phyloP scores from a whole-genome alignment of 2,797 vertebrate species.

The Pangasius krempfi region DNA sequence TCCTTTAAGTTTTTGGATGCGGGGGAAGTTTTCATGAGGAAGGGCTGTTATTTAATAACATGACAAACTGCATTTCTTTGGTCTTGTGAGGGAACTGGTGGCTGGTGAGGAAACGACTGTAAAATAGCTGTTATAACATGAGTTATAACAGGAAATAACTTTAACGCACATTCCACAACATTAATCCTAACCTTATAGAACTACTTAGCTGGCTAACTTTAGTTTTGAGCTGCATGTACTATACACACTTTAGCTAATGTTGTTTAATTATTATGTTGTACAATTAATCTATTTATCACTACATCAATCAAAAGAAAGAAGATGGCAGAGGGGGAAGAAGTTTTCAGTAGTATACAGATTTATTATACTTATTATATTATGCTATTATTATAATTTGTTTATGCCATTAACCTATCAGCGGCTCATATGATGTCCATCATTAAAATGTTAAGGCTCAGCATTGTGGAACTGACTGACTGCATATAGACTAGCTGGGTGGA shows the following conservation, averaged over 20 bases:
- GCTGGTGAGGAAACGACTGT: background rate
- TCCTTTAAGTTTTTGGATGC: background rate
- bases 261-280: background rate
- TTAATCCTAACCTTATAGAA: background rate
- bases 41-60: background rate
- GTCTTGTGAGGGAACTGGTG: background rate
- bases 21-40: background rate
- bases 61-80: background rate
- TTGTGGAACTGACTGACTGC: background rate
- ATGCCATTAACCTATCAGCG: background rate
- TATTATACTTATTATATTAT: background rate
- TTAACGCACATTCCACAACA: background rate
- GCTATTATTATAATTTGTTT: background rate
- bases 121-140: background rate
- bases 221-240: background rate
- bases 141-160: background rate
- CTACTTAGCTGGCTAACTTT: background rate
- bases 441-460: background rate
- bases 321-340: background rate
- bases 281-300: background rate
- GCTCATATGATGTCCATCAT: background rate
- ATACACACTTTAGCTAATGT: background rate
- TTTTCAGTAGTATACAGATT: background rate
- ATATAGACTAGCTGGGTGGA: background rate
- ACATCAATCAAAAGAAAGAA: background rate